These are phyloP conservation scores for Spodoptera littoralis DNA, from an alignment of 2,888 invertebrate genomes.

Conservation along the genomic window DNA sequence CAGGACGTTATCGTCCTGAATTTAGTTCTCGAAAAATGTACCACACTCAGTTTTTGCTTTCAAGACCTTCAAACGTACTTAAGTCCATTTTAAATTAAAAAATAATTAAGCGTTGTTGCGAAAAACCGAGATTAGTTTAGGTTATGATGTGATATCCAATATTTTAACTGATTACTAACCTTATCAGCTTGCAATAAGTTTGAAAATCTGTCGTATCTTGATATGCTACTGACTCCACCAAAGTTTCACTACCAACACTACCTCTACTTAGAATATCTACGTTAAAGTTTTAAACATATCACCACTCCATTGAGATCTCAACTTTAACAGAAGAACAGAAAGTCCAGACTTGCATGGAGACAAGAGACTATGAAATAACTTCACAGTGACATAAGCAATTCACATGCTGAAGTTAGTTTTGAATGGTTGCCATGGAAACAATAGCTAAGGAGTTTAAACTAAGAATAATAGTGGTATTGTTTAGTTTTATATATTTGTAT, in stretches of 20 bases:
- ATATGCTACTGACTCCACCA: neutral
- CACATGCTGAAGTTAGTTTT: slow-evolving; percentile 27
- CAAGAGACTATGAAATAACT: slow-evolving; percentile 25
- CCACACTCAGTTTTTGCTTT: too few species aligned
- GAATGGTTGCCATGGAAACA: slow-evolving; percentile 36
- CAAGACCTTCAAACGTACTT: too few species aligned
- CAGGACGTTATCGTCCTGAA: too few species aligned
- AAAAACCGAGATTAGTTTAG: too few species aligned
- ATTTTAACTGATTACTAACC: too few species aligned
- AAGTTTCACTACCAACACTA: neutral
- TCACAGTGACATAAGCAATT: slow-evolving; percentile 28
- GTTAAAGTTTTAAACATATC: slow-evolving; percentile 9
- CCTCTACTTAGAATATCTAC: neutral
- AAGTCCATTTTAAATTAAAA: too few species aligned
- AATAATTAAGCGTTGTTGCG: too few species aligned
- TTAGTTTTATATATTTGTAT: neutral
- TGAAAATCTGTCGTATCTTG: neutral
- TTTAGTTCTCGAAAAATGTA: too few species aligned
- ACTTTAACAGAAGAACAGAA: slow-evolving; percentile 10
- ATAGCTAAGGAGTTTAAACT: slow-evolving; percentile 27
- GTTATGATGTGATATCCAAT: too few species aligned
- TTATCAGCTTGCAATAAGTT: too few species aligned
- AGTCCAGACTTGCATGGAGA: slow-evolving; percentile 13
- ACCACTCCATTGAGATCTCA: slow-evolving; percentile 13
- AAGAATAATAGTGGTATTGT: slow-evolving; percentile 28